phyloP scores from a whole-genome alignment of 2,797 vertebrate genomes.

The Spea hammondii region DNA sequence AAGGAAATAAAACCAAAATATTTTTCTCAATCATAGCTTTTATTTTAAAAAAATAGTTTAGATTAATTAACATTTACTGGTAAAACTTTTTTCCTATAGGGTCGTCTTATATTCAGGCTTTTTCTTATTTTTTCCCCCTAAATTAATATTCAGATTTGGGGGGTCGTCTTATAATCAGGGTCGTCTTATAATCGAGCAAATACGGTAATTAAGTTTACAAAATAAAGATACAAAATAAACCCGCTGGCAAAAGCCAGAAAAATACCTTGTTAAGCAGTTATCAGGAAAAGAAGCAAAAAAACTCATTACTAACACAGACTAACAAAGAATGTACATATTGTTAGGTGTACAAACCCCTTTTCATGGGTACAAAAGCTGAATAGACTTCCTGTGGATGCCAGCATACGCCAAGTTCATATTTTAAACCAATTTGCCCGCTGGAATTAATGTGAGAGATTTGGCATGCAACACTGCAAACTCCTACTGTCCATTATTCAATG shows the following conservation, averaged over 20 bases:
- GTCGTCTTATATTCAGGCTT: too few species aligned
- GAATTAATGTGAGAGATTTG: constrained; percentile 19
- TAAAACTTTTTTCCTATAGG: too few species aligned
- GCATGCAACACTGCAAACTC: constrained; percentile 7
- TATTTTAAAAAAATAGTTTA: too few species aligned
- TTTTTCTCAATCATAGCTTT: too few species aligned
- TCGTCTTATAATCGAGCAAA: too few species aligned
- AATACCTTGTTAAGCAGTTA: not conserved
- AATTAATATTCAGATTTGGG: too few species aligned
- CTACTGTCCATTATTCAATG: not conserved
- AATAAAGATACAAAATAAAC: not conserved
- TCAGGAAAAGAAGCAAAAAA: not conserved
- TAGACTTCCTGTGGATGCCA: constrained; percentile 22
- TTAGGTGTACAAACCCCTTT: constrained; percentile 23
- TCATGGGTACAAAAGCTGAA: constrained; percentile 14
- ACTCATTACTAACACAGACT: not conserved
- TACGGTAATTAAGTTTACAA: too few species aligned
- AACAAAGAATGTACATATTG: not conserved
- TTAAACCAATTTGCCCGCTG: constrained; percentile 14
- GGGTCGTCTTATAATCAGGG: too few species aligned
- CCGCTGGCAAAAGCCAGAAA: not conserved
- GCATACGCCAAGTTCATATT: constrained; percentile 36
- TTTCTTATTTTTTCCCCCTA: too few species aligned
- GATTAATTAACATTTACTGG: too few species aligned
- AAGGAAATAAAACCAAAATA: too few species aligned